Percentiles rank a stretch among this genome's conserved stretches.
These are phyloP conservation scores for Acrocephalus arundinaceus DNA, from an alignment of 2,113 vertebrate genomes.

Conservation along the genomic window DNA sequence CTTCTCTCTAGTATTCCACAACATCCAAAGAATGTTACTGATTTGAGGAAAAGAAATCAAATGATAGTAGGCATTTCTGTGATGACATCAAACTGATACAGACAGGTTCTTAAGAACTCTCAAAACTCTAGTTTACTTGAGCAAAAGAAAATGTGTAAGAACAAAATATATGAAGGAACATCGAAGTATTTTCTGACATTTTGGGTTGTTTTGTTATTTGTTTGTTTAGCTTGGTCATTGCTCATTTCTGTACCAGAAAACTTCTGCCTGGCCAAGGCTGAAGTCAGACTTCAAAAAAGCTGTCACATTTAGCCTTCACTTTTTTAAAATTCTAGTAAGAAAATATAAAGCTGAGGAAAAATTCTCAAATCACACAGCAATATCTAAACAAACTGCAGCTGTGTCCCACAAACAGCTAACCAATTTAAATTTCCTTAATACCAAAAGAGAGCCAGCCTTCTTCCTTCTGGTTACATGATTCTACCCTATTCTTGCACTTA, in stretches of 20 bases:
- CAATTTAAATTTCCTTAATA: not conserved
- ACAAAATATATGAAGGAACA: not conserved
- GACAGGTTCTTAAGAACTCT: not conserved
- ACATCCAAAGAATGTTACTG: not conserved
- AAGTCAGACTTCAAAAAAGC: not conserved
- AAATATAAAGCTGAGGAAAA: not conserved
- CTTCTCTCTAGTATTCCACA: not conserved
- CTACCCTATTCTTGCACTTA: not conserved
- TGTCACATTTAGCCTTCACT: not conserved
- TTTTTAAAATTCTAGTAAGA: not conserved
- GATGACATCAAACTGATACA: not conserved
- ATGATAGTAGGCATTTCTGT: not conserved
- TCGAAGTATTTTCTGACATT: not conserved
- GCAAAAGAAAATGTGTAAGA: not conserved
- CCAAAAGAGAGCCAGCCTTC: not conserved
- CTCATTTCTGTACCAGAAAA: not conserved
- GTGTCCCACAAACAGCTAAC: not conserved
- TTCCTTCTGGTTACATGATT: not conserved
- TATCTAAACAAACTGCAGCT: not conserved
- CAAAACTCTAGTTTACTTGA: not conserved
- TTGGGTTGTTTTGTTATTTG: not conserved
- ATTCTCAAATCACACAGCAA: not conserved
- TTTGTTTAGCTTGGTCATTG: not conserved
- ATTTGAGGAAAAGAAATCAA: not conserved
- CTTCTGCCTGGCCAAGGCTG: not conserved